Evolutionary conservation across 2,113 vertebrate genomes (phyloP).

Genomic region (Thinocorus orbignyianus): DNA sequence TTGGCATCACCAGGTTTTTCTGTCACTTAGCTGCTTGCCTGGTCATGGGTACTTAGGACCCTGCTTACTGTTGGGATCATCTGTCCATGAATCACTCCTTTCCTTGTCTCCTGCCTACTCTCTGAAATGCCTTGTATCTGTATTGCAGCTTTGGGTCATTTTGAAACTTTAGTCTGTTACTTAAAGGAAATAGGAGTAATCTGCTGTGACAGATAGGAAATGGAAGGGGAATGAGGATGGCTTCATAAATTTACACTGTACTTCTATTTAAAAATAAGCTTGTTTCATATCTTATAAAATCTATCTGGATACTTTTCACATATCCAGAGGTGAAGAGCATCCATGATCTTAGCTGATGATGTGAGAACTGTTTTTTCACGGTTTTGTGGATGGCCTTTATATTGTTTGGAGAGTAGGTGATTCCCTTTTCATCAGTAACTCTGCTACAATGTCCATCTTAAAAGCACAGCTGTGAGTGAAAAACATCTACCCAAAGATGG

Average conservation of each 20-base stretch:
- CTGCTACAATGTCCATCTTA: neutral
- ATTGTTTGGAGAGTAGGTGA: neutral
- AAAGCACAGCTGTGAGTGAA: neutral
- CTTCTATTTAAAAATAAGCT: neutral
- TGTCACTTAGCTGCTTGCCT: neutral
- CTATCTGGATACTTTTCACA: neutral
- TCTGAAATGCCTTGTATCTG: neutral
- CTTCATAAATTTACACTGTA: neutral
- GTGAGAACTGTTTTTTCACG: neutral
- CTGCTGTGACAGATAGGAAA: neutral
- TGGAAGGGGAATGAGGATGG: neutral
- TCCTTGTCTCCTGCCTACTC: neutral
- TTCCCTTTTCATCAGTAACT: neutral
- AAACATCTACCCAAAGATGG: neutral
- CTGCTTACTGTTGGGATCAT: neutral
- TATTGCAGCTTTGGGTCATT: neutral
- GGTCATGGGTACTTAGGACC: neutral
- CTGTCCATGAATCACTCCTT: neutral
- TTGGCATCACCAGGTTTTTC: neutral
- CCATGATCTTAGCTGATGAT: neutral
- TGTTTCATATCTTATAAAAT: neutral
- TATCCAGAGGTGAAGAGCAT: neutral
- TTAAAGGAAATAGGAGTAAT: neutral
- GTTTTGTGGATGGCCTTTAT: accelerated
- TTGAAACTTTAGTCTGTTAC: neutral